These are phyloP conservation scores for Amphimallon solstitiale DNA, from an alignment of 2,888 invertebrate genomes.

Conservation along the genomic window DNA sequence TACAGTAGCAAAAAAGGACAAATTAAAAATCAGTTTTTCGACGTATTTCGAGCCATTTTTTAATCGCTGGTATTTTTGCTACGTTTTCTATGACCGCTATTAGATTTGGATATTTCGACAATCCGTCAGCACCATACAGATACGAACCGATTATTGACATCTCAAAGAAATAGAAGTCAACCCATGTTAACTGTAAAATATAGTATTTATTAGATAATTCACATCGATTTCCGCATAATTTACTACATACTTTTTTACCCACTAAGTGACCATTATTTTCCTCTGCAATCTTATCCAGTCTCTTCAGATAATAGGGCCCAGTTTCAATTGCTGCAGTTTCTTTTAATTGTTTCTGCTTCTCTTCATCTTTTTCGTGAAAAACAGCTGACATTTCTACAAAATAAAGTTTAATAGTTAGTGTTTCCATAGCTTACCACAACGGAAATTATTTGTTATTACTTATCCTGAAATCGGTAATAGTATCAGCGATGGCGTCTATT, in stretches of 20 bases:
- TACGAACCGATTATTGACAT: neutral
- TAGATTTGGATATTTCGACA: neutral
- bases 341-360: slow-evolving; percentile 1
- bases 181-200: slow-evolving; percentile 18
- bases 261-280: slow-evolving; percentile 28
- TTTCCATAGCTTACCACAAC: neutral
- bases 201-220: neutral
- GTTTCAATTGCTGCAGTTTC: slow-evolving; percentile 19
- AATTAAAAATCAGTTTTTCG: neutral
- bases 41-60: neutral
- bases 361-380: slow-evolving; percentile 19
- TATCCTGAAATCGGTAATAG: slow-evolving; percentile 67
- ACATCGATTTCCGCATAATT: neutral
- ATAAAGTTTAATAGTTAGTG: neutral
- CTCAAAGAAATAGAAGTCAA: slow-evolving; percentile 6
- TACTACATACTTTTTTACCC: slow-evolving; percentile 24
- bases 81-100: slow-evolving; percentile 7
- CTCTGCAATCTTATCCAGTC: slow-evolving; percentile 19
- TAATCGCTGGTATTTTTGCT: slow-evolving; percentile 5
- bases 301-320: slow-evolving; percentile 20
- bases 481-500: slow-evolving; percentile 67
- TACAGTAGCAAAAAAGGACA: no score
- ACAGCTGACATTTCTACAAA: slow-evolving; percentile 11
- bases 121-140: neutral
- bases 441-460: slow-evolving; percentile 64